Evolutionary conservation across 2,888 invertebrate species (phyloP), one percentile per base, ranked within the genome.

Genomic region (Allacma fusca): DNA sequence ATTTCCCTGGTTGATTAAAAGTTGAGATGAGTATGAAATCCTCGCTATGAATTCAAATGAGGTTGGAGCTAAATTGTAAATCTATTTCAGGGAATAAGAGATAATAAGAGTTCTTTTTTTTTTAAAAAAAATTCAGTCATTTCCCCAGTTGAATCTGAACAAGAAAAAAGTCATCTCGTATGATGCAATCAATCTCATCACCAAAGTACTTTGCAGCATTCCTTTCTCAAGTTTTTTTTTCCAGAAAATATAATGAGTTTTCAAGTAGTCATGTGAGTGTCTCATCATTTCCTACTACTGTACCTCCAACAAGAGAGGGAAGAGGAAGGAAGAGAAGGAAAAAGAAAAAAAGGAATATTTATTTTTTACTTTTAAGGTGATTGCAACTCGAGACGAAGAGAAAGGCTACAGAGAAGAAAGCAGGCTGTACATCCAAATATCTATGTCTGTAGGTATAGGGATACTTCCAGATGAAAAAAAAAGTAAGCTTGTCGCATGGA

Each of bases 181-280:
- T 62, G 62, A 73, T 73, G 77, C 68, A 77, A 77, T 77, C 77
- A 77, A 77, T 77, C 74, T 77, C 77, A 74, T 77, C 77, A 74
- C 44, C 73, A 73, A 73, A 62, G 64, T 64, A 70, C 69, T 73
- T 73, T 24, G 26, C 64, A 73, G 72, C 44, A 50, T 50, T 44
- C 70, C 43, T 65, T 62, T 23, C 62, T 72, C 50, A 57, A 59
- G 57, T 72, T 72, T 72, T 57, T 69, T 57, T 72, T 28, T 59
- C 44, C 43, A 62, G 44, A 24, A 65, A 76, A 70, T 76, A 76
- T 76, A 76, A 71, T 76, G 76, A 76, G 76, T 76, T 76, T 76
- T 76, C 70, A 44, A 72, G 59, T 57, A 72, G 59, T 59, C 68
- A 65, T 26, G 50, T 12, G 50, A 50, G 50, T 50, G 50, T 50